Base-by-base conservation (phyloP, 2,797 vertebrate species). In the Gallinago stenura region DNA sequence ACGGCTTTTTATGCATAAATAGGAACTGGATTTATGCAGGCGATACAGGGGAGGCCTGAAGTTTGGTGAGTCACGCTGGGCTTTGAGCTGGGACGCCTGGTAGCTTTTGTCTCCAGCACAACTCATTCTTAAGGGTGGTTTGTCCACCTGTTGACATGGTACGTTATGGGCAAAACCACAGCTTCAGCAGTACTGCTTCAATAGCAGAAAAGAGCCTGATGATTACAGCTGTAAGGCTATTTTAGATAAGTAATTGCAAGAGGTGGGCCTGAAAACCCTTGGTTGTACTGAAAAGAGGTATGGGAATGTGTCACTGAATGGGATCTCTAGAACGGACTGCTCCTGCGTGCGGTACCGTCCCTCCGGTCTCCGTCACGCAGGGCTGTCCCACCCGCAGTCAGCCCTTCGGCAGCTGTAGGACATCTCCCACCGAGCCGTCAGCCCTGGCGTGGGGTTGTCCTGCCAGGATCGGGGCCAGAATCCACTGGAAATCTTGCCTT, bases 1-100 rank as follows among this genome's bases (percentile, higher is more conserved):
- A 77, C 18, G 33, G 50, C 87, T 91, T 94, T 95, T 85, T 31
- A 37, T 90, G 81, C 66, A 89, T 57, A 83, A 95, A 96, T 53
- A 90, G 93, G 82, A 57, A n/a, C 10, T 56, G 87, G 77, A 75
- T 91, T 91, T 35, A 21, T 51, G 53, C 53, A 81, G 94, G 91
- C 77, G 82, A 16, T 16, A 54, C 76, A 11, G 30, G 6, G 13
- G 56, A 66, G 83, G 77, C 37, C 90, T 64, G 61, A 66, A 58
- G 73, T 90, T 90, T 77, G 68, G 88, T 61, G 79, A 79, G 65
- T 93, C 90, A 93, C 1, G 2, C 28, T 70, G 56, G 91, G 90
- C 77, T 86, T 30, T 24, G 72, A 35, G 70, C 65, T n/a, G 80
- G 68, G 80, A 18, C 2, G 54, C 41, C 58, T 45, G 37, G 56